Evolutionary conservation across 2,888 invertebrate genomes (phyloP), one percentile per base, ranked within the genome.

Genomic region (Luffia ferchaultella): DNA sequence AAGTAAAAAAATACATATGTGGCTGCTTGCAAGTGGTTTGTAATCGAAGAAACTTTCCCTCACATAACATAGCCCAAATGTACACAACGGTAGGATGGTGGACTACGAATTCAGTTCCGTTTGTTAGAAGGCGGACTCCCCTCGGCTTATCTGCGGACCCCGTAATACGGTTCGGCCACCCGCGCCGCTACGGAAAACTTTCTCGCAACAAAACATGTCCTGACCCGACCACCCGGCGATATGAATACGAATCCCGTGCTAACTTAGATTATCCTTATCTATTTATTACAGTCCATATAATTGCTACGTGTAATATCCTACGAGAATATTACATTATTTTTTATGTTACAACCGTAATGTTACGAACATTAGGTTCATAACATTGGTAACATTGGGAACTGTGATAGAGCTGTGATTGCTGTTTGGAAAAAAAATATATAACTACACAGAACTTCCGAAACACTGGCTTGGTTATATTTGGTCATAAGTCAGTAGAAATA

Each of bases 91-190:
- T n/a, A n/a, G 42, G 46, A 46, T 46, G 44, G 46, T 41, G 17
- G 20, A 18, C 45, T 50, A 50, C 30, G 20, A 50, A 40, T 40
- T 50, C n/a, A 20, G 50, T 50, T 50, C 50, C 46, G 48, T 48
- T 42, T 48, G 40, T 51, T 51, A 51, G 20, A n/a, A 46, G 49
- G 18, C 43, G 41, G 44, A 41, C 19, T 50, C 49, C 30, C 46
- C 49, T 50, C 50, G 46, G 50, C 50, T 52, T 52, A 52, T 52
- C 52, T 49, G 45, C 17, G 17, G 45, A 42, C 42, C 49, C 46
- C 19, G 46, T 52, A 52, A 49, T 52, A 50, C 48, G 48, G 45
- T 52, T 52, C 52, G 42, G 49, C 48, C 16, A 18, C 46, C 43
- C 48, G 45, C 19, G 20, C 50, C 47, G 19, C 42, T 12, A 42